A percentile compares a stretch with the other conserved stretches of the same genome.
Evolutionary conservation across 2,888 invertebrate genomes (phyloP).

Genomic region (Abrostola tripartita): DNA sequence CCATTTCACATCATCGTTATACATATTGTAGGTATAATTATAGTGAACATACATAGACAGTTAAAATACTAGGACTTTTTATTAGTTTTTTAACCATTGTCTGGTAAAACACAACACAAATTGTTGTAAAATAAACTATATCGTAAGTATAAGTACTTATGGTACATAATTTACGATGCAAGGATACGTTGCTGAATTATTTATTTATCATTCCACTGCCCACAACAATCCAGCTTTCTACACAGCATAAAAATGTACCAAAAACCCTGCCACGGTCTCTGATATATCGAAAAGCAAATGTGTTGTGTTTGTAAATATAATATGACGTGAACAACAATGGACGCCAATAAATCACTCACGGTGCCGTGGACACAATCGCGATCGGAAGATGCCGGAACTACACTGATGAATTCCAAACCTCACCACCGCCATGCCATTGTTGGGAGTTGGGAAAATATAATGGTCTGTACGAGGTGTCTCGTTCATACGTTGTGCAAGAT

Average conservation of each 20-base stretch:
- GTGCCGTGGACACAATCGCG: constrained; percentile 61
- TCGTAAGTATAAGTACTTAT: too few species aligned
- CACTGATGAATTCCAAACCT: constrained; percentile 63
- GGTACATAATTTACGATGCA: constrained; percentile 39
- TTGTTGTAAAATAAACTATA: too few species aligned
- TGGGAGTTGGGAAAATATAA: constrained; percentile 41
- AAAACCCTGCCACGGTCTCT: constrained; percentile 49
- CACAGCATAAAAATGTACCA: constrained; percentile 34
- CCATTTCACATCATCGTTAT: too few species aligned
- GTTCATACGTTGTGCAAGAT: constrained; percentile 11
- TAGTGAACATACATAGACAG: too few species aligned
- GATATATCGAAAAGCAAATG: constrained; percentile 60
- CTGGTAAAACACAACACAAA: too few species aligned
- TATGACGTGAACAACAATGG: constrained; percentile 64
- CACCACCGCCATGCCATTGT: constrained; percentile 48
- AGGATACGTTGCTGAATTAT: constrained; percentile 39
- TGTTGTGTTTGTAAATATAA: constrained; percentile 64
- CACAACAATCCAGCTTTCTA: constrained; percentile 28
- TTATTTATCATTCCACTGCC: constrained; percentile 28
- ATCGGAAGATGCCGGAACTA: constrained; percentile 69
- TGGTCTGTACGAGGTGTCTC: constrained; percentile 37
- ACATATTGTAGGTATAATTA: too few species aligned
- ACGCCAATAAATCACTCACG: constrained; percentile 71
- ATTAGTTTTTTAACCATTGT: too few species aligned
- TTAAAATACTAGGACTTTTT: too few species aligned